Evolutionary conservation across 92 coral and sea anemone genomes (phyloP), one percentile per base, ranked within the genome.

Genomic region (Phenganax stokvisi): DNA sequence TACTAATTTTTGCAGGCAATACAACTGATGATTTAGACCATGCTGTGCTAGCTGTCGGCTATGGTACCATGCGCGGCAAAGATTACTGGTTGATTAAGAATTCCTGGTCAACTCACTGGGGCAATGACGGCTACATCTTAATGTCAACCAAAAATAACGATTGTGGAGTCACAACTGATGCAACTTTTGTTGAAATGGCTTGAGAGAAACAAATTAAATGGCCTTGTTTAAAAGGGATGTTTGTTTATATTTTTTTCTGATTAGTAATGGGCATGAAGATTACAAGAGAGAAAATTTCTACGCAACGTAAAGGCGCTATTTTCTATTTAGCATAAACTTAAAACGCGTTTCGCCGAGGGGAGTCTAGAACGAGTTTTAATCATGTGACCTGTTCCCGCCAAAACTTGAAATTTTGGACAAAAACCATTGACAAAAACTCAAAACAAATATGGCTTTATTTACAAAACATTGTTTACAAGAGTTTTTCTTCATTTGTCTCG

Each of bases 41-140:
- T 69, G 90, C 98, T 12, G 98, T 94, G 54, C 83, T 94, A 30
- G 98, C 98, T 71, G 98, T 94, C 59, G 98, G 98, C 13, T 94
- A 94, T 80, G 98, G 98, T 12, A 91, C 94, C 54, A 79, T 89
- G 90, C 56, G 79, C 56, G 97, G 92, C 13, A 84, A 91, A 65
- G 75, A 84, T 15, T 94, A 94, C 89, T 94, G 98, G 98, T 85
- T 94, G 56, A 79, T 94, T 71, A 94, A 94, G 87, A 94, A 94
- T 79, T 94, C 98, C 66, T 94, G 98, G 98, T 94, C 98, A 60
- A 94, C 98, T 52, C 89, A 94, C 92, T 94, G 98, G 98, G 98
- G 98, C 56, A 88, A 91, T 68, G 91, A 88, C 80, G 98, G 98
- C 54, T 93, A 89, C 53, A 87, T 93, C 6, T 90, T 93, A 44